Base-by-base conservation (phyloP, 2,113 vertebrate species). In the Paratilapia polleni region DNA sequence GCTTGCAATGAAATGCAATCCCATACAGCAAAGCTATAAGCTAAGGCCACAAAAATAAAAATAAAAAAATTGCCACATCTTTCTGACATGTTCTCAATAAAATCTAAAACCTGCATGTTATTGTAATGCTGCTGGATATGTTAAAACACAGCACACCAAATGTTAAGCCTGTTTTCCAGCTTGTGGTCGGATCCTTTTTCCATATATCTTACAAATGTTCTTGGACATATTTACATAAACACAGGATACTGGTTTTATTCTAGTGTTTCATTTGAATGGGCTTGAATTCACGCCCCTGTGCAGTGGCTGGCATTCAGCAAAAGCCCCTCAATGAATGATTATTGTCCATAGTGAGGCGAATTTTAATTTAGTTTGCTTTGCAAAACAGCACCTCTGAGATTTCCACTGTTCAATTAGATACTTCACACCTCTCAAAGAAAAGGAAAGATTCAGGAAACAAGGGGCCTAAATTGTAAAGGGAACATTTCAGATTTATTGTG, bases 341-440 rank as follows among this genome's bases (percentile, higher is more conserved):
- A 85, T 82, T 77, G 83, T 86, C 88, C 78, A 58, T 1, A 26
- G 81, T 87, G 74, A 90, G 85, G 63, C 26, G 8, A 88, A 88
- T 93, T 91, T 85, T 87, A 87, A 93, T 90, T 90, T 85, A 19
- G 78, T 89, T 88, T 77, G 22, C 84, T 91, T 86, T 83, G 57
- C 64, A 59, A 66, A 90, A 87, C 63, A 52, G 80, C 88, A 87
- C 82, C 57, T 11, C 59, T 0, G 88, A 91, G 91, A 88, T 52
- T 81, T 80, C 52, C 64, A 74, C 20, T 85, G 47, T 63, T 90
- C 81, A 91, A 78, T 90, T 82, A 82, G 78, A 89, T 82, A 73
- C 68, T 84, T 87, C 68, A 80, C 66, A 90, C 57, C 38, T 76
- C 60, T 57, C n/a, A 73, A 83, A 80, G 41, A 86, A 75, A 83